phyloP scores from a whole-genome alignment of 1,140 invertebrate genomes.

The Helicorthomorpha holstii region DNA sequence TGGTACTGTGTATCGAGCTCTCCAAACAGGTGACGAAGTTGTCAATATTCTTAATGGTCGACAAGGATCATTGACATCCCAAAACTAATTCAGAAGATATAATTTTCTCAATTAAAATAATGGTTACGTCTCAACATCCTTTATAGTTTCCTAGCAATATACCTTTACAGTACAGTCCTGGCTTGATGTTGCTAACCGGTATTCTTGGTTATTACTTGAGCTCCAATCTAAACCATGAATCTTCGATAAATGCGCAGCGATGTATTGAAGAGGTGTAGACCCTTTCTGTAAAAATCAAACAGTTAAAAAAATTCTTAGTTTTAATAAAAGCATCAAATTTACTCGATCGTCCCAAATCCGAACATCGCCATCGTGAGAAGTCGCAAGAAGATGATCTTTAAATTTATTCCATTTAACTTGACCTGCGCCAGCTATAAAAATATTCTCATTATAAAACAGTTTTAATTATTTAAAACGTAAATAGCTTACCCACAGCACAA shows the following conservation, averaged over 20 bases:
- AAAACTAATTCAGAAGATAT: constrained; percentile 37
- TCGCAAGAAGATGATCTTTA: constrained; percentile 64
- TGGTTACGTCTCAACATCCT: too few species aligned
- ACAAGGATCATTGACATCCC: constrained; percentile 69
- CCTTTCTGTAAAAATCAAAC: constrained; percentile 47
- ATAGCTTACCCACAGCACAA: constrained; percentile 48
- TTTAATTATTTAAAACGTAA: background rate
- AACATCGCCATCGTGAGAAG: constrained; percentile 86
- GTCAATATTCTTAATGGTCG: constrained; percentile 44
- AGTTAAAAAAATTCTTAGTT: background rate
- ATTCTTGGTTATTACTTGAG: constrained; percentile 47
- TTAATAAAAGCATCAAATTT: constrained; percentile 4
- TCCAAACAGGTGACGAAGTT: constrained; percentile 78
- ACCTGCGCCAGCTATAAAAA: constrained; percentile 55
- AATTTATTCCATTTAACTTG: constrained; percentile 88
- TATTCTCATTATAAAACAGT: background rate
- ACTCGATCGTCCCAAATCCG: constrained; percentile 82
- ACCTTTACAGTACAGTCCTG: constrained; percentile 81
- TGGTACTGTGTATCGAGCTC: constrained; percentile 65
- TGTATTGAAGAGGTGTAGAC: constrained; percentile 71
- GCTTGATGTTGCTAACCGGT: constrained; percentile 75
- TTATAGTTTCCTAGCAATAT: too few species aligned
- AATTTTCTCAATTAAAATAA: too few species aligned
- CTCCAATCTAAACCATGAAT: constrained; percentile 91
- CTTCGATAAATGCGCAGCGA: constrained; percentile 79